Evolutionary conservation across 92 coral and sea anemone species (phyloP), one percentile per base, ranked within the genome.

Genomic region (Porites evermanni): DNA sequence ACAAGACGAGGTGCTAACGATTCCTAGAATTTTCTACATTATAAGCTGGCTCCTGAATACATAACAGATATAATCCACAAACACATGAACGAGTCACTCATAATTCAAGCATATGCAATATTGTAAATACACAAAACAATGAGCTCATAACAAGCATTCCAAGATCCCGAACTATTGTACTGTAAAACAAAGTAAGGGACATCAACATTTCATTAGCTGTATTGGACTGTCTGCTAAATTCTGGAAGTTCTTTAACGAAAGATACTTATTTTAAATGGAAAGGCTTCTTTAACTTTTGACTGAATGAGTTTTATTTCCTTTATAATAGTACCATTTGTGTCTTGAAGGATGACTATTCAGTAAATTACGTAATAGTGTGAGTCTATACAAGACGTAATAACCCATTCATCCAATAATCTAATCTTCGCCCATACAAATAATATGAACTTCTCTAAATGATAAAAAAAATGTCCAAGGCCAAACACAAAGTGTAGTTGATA

Each of bases 221-320:
- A 80, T 80, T 80, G 76, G 76, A 24, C 69, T 53, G 85, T 80
- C 76, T 80, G 66, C 53, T 9, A 52, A 38, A 53, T 53, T 68
- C 66, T 52, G 67, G 16, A 18, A 11, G 72, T 63, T 64, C 54
- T 26, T n/a, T 47, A 67, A 54, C 52, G 19, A 26, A 21, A 67
- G 16, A 80, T 52, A 26, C 69, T 9, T 10, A 38, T 51, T n/a
- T 51, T 8, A 70, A 68, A 68, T 53, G 23, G 66, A 14, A 80
- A 56, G 61, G 26, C 54, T 58, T 21, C 54, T 67, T 21, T 26
- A 18, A 53, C 29, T 67, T 12, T 14, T 67, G 72, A 67, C 32
- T 67, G 72, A 70, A 29, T 14, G 53, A 69, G 29, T 53, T 24
- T 52, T 14, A 44, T 47, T 38, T 72, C 50, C 18, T 64, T 18